Percentiles rank a stretch among this genome's conserved stretches.
phyloP scores from a whole-genome alignment of 2,888 invertebrate species.

The Caradrina kadenii region DNA sequence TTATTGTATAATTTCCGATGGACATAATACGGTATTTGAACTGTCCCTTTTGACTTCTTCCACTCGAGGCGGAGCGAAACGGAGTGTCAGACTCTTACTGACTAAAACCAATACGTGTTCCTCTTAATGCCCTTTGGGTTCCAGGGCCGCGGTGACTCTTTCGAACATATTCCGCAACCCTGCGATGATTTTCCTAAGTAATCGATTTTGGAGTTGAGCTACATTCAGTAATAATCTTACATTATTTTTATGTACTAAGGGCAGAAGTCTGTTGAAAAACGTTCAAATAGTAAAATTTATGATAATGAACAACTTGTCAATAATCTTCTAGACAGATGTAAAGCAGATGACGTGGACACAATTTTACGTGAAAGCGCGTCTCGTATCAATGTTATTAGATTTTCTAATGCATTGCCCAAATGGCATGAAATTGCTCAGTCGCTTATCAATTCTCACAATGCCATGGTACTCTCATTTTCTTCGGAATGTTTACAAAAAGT shows the following conservation, averaged over 20 bases:
- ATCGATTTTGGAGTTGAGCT: conserved; percentile 1
- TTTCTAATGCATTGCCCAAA: conserved; percentile 70
- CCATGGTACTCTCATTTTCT: conserved; percentile 75
- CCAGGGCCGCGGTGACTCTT: too few relatives aligned
- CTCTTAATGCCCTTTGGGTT: too few relatives aligned
- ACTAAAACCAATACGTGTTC: too few relatives aligned
- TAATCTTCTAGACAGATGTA: conserved; percentile 11
- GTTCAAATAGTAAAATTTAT: neutral
- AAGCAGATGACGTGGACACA: conserved; percentile 36
- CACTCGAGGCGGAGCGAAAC: too few relatives aligned
- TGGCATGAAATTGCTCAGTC: conserved; percentile 76
- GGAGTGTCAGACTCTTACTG: too few relatives aligned
- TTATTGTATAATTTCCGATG: conserved; percentile 23
- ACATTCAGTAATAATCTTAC: neutral
- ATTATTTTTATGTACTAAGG: conserved; percentile 3
- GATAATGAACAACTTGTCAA: conserved; percentile 2
- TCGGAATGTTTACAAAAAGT: conserved; percentile 73
- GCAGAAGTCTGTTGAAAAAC: neutral
- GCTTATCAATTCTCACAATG: conserved; percentile 70
- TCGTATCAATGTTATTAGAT: conserved; percentile 64
- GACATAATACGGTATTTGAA: neutral
- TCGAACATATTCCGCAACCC: too few relatives aligned
- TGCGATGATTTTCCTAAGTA: neutral
- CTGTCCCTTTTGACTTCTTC: neutral
- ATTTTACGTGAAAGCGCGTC: conserved; percentile 75